Conservation (phyloP, 2,888 invertebrate species). For the Agonopterix alstromeriana region DNA sequence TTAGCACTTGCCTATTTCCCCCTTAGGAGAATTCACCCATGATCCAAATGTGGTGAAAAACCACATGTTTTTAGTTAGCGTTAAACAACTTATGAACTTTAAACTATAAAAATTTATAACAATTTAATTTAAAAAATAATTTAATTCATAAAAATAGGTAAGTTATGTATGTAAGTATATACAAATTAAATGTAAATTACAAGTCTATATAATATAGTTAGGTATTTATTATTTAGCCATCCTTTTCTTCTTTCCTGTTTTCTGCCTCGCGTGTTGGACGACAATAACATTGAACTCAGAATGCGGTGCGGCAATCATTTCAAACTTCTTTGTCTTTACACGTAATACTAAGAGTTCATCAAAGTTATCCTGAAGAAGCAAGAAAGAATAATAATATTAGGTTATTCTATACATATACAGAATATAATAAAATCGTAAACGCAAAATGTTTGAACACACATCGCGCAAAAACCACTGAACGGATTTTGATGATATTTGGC, state of each 20-base stretch:
- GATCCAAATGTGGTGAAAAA: too few relatives aligned
- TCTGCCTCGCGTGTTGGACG: constrained; percentile 37
- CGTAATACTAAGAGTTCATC: constrained; percentile 50
- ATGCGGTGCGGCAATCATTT: constrained; percentile 52
- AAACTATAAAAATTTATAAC: background rate
- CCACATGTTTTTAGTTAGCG: too few relatives aligned
- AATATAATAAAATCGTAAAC: too few relatives aligned
- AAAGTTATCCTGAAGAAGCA: constrained; percentile 40
- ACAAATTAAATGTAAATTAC: background rate
- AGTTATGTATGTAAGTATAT: background rate
- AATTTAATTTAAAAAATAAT: background rate
- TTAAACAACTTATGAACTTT: background rate
- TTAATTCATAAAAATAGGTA: background rate
- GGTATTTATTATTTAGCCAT: background rate
- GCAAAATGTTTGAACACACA: too few relatives aligned
- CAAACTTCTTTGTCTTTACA: constrained; percentile 45
- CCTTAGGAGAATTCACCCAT: too few relatives aligned
- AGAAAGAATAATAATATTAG: background rate
- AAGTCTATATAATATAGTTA: background rate
- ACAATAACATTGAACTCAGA: constrained; percentile 51
- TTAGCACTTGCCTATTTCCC: too few relatives aligned
- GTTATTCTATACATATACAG: too few relatives aligned
- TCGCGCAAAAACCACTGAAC: too few relatives aligned
- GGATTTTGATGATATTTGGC: too few relatives aligned
- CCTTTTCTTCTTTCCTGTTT: constrained; percentile 12